A percentile compares a stretch with the other conserved stretches of the same genome.
Conservation (phyloP, 2,888 invertebrate species). For the Brachyopa scutellaris region DNA sequence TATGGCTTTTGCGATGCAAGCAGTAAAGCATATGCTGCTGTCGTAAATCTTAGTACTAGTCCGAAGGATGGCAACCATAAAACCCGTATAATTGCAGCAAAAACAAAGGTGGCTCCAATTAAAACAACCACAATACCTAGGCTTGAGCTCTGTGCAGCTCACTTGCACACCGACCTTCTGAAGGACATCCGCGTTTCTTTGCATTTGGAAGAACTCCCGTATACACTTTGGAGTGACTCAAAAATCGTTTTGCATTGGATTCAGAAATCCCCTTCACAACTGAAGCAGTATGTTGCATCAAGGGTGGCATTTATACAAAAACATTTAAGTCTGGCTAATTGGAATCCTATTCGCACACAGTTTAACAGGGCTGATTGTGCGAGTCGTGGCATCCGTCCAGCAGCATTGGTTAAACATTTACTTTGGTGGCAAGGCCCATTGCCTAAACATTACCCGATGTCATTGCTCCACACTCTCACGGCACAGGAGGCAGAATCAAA, state of each 20-base stretch:
- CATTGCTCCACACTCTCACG: not conserved
- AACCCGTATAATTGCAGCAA: no score
- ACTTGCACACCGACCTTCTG: no score
- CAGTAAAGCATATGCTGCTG: not conserved
- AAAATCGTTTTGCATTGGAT: not conserved
- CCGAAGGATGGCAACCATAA: not conserved
- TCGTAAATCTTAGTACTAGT: not conserved
- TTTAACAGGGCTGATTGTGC: slow-evolving; percentile 9
- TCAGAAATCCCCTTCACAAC: not conserved
- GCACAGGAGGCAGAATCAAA: not conserved
- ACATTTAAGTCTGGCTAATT: not conserved
- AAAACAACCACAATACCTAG: not conserved
- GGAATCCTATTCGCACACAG: slow-evolving; percentile 4
- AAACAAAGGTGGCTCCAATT: slow-evolving; percentile 5
- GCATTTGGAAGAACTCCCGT: not conserved
- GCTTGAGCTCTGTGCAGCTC: slow-evolving; percentile 6
- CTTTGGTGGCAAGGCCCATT: no score
- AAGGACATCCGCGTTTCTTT: not conserved
- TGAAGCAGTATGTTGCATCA: not conserved
- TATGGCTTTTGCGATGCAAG: slow-evolving; percentile 7
- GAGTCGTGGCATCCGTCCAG: not conserved
- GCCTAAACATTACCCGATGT: not conserved
- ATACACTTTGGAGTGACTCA: not conserved
- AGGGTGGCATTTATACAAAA: not conserved
- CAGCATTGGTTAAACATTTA: not conserved